Base-by-base conservation (phyloP, 1,140 invertebrate species). In the Heliconius congener region DNA sequence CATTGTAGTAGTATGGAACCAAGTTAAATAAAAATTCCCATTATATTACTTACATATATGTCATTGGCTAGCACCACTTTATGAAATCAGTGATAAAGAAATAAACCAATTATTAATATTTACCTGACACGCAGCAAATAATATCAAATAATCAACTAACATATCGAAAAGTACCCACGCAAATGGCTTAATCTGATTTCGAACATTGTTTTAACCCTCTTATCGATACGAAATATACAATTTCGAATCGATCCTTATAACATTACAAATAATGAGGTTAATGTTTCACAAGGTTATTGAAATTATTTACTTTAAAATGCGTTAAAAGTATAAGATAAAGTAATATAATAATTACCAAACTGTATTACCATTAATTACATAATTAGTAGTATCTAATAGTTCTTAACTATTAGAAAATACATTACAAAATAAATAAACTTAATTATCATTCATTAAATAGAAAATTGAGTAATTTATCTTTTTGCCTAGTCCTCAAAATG, bases 121-220 rank as follows among this genome's bases (percentile, higher is more conserved):
- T 50, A 74, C 73, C 73, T 74, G 73, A 74, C 46, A 74, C 46
- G 30, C 50, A 55, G 30, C 23, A 55, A 50, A 30, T 9, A 74
- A 18, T 30, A 74, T 18, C 13, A 55, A 55, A 18, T 16, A 30
- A 55, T 50, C 27, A 74, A 46, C 18, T 42, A 23, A 55, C 73
- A 74, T 74, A 74, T 52, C 46, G 46, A 30, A 30, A 27, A 74
- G 72, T 1, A 2, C 73, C 18, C 73, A 30, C 73, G 46, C 27
- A 52, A 74, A 74, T 74, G 46, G 46, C 50, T 30, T 27, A 74
- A 74, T 74, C 16, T 34, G 39, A 23, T 74, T 55, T 30, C 5
- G 27, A 55, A 18, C 16, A 74, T 74, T 52, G 30, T 74, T 55
- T 30, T 74, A 30, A 74, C 27, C 23, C 27, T 39, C 71, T 72